Conservation (phyloP, 2,888 invertebrate genomes). For the Drosophila nr. perissopoda region DNA sequence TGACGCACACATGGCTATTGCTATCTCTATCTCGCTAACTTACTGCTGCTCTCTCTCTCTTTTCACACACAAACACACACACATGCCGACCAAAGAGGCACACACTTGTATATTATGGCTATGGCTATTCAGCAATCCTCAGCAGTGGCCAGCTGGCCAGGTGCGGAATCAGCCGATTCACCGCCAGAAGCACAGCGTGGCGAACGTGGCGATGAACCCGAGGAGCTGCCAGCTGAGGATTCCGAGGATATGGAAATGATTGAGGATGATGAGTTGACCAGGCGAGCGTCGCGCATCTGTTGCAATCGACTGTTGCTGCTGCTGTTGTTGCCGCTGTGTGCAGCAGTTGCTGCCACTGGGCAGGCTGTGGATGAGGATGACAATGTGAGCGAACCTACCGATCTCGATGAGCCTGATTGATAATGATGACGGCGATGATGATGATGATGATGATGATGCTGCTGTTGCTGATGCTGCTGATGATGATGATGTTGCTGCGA, state of each 20-base stretch:
- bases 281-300: conserved; percentile 55
- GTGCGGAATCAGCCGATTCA: conserved; percentile 40
- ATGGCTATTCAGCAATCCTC: conserved; percentile 38
- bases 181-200: conserved; percentile 51
- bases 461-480: conserved; percentile 53
- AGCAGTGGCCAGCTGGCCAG: conserved; percentile 13
- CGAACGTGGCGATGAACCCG: conserved; percentile 64
- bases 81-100: background rate
- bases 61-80: background rate
- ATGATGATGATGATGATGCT: conserved; percentile 62
- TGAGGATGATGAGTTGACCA: conserved; percentile 80
- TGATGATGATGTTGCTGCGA: conserved; percentile 36
- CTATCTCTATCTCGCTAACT: background rate
- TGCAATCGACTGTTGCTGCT: conserved; percentile 49
- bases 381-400: conserved; percentile 47
- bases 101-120: background rate
- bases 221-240: conserved; percentile 78
- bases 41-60: background rate
- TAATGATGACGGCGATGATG: conserved; percentile 48
- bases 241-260: conserved; percentile 84
- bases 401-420: conserved; percentile 42
- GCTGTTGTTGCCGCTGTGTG: conserved; percentile 21
- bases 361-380: conserved; percentile 54
- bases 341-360: conserved; percentile 37
- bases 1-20: background rate